Evolutionary conservation across 2,888 invertebrate species (phyloP).

Genomic region (Cerastis rubricosa): DNA sequence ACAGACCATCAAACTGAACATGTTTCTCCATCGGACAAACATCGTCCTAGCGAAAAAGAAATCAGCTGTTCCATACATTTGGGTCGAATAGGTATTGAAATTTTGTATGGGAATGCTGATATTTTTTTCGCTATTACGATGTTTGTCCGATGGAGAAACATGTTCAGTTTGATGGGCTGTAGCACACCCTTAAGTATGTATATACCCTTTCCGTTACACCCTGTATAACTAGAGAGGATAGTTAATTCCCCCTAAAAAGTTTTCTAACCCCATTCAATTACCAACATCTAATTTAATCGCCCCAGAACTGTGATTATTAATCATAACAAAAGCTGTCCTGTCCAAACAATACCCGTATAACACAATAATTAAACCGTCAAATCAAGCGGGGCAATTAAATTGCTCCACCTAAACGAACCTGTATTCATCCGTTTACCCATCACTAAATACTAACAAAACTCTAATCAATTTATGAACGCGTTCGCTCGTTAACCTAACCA

Average conservation of each 20-base stretch:
- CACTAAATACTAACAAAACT: slow-evolving; percentile 24
- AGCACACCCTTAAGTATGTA: too few species aligned
- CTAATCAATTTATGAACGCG: slow-evolving; percentile 26
- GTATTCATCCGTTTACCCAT: slow-evolving; percentile 15
- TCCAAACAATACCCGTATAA: slow-evolving; percentile 24
- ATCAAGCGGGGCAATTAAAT: slow-evolving; percentile 45
- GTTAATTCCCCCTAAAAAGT: background rate
- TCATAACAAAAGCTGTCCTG: slow-evolving; percentile 21
- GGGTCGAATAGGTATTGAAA: too few species aligned
- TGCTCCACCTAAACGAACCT: slow-evolving; percentile 17
- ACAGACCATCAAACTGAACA: too few species aligned
- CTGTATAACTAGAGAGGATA: too few species aligned
- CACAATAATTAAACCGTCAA: slow-evolving; percentile 25
- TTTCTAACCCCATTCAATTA: background rate
- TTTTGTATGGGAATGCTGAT: too few species aligned
- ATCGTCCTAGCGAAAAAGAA: too few species aligned
- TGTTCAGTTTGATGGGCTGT: too few species aligned
- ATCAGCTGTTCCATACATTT: too few species aligned
- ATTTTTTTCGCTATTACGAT: too few species aligned
- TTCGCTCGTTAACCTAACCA: background rate
- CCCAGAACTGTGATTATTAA: slow-evolving; percentile 4
- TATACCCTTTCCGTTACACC: too few species aligned
- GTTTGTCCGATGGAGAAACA: too few species aligned
- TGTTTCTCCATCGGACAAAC: too few species aligned
- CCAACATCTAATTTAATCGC: background rate